Base-by-base conservation (phyloP, 2,797 vertebrate species). In the Sternarchorhynchus goeldii region DNA sequence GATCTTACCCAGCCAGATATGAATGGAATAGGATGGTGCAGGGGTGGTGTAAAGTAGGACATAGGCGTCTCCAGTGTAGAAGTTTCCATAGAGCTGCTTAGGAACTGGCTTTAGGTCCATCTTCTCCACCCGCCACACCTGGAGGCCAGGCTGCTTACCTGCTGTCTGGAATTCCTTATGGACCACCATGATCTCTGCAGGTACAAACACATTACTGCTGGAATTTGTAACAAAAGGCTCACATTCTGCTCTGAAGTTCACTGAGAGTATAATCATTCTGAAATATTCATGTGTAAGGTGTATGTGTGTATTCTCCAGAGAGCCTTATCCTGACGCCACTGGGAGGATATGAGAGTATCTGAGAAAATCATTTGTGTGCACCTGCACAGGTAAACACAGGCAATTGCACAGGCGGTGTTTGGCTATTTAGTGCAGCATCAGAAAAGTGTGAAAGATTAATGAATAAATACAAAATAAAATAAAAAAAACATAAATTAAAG, bases 61-160 rank as follows among this genome's bases (percentile, higher is more conserved):
- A 17, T 99, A 99, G 25, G 94, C 91, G 14, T 99, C 97, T 1
- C 97, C 97, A 0, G 81, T 91, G 92, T 89, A 98, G 92, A 99
- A 99, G 76, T 93, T 88, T 65, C 97, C 96, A 0, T 95, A 87
- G 2, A 91, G 86, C 55, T 92, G 87, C 57, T 82, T 68, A 5
- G 95, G 95, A 62, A 98, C 92, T 0, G 93, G 93, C 1, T 92
- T 92, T 84, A 97, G 85, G 70, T 96, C 93, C 79, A 97, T 93
- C 34, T 95, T 95, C 87, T 98, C 96, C 0, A 99, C 89, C 3
- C 97, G 94, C 97, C 97, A 99, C 78, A 99, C 91, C 91, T 98
- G 94, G 78, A 99, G 93, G 50, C 96, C 97, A 0, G 95, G 90
- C 53, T 91, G 85, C 87, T 95, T 95, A 32, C 96, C 97, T 0